phyloP scores from a whole-genome alignment of 2,888 invertebrate species.

The Pyrgus malvae region DNA sequence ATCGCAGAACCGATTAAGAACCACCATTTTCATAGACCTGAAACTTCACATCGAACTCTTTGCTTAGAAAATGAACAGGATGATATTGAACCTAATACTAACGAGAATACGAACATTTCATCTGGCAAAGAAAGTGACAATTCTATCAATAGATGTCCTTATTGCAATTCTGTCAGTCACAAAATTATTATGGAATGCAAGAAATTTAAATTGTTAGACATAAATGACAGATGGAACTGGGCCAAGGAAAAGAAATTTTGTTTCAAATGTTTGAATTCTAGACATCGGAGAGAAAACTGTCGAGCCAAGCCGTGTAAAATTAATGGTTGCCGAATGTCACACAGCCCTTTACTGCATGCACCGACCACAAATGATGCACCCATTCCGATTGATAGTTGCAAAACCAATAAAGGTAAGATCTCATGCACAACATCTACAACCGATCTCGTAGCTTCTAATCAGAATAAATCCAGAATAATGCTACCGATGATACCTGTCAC shows the following conservation, averaged over 20 bases:
- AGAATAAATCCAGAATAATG: background rate
- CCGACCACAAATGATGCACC: background rate
- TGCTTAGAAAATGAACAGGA: too few relatives aligned
- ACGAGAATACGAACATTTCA: background rate
- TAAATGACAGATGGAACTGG: background rate
- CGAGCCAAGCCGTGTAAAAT: background rate
- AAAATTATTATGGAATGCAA: background rate
- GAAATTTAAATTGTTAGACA: background rate
- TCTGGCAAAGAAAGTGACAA: too few relatives aligned
- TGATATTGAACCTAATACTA: background rate
- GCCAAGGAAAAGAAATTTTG: background rate
- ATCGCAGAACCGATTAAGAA: background rate
- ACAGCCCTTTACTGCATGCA: background rate
- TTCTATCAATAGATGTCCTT: background rate
- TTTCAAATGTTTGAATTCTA: background rate
- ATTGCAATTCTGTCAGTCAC: background rate
- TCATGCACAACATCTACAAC: background rate
- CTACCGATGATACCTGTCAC: background rate
- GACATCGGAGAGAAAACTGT: background rate
- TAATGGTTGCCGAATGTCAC: background rate
- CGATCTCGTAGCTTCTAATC: too few relatives aligned
- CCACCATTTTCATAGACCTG: background rate
- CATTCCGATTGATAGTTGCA: background rate
- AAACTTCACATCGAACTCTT: background rate
- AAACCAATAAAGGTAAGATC: background rate